Evolutionary conservation across 2,113 vertebrate genomes (phyloP).

Genomic region (Pterocles orientalis): DNA sequence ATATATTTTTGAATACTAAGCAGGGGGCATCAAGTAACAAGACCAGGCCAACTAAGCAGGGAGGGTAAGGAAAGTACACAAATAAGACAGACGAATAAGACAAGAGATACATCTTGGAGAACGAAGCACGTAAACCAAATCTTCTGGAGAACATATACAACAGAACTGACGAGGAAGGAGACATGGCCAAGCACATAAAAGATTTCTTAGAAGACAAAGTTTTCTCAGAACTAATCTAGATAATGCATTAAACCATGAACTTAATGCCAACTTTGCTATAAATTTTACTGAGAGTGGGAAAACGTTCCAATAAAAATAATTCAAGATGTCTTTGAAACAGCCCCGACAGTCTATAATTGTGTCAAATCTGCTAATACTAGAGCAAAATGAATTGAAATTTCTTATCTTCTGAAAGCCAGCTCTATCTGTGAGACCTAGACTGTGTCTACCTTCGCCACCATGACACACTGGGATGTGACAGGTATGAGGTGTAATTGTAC

Average conservation of each 20-base stretch:
- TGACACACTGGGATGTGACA: background rate
- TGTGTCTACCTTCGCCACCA: rapidly evolving
- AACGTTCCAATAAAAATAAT: background rate
- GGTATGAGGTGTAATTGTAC: background rate
- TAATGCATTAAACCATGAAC: background rate
- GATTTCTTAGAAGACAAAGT: background rate
- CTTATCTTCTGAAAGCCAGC: background rate
- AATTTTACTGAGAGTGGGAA: background rate
- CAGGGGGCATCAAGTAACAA: background rate
- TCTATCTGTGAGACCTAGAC: background rate
- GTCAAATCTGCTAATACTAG: background rate
- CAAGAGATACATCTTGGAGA: background rate
- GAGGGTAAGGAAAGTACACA: background rate
- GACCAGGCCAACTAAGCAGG: background rate
- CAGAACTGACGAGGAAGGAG: background rate
- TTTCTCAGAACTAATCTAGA: constrained; percentile 4
- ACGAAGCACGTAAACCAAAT: background rate
- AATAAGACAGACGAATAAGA: background rate
- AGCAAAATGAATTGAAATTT: background rate
- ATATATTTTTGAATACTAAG: background rate
- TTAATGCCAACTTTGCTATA: background rate
- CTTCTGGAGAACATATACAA: background rate
- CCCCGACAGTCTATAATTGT: background rate
- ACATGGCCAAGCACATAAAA: background rate
- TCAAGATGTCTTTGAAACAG: background rate